A percentile compares a stretch with the other conserved stretches of the same genome.
Conservation (phyloP, 2,888 invertebrate species). For the Polymixis lichenea region DNA sequence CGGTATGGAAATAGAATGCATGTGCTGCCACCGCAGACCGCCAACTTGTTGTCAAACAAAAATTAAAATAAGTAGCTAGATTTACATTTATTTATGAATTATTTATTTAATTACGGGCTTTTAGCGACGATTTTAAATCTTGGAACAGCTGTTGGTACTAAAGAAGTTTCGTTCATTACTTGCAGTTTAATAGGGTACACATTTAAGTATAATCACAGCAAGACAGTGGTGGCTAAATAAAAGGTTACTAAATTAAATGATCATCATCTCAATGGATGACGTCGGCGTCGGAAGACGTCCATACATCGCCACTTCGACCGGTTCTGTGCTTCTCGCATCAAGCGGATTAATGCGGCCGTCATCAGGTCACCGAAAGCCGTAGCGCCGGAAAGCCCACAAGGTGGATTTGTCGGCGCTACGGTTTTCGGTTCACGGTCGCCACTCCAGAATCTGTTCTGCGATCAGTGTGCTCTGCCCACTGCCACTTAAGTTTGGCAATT, state of each 20-base stretch:
- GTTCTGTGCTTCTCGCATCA: not conserved
- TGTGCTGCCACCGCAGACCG: constrained; percentile 62
- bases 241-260: not conserved
- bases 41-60: constrained; percentile 61
- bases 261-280: not conserved
- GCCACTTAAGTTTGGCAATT: not conserved
- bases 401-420: not conserved
- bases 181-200: too few species aligned
- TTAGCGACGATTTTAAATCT: not conserved
- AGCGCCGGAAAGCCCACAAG: too few species aligned
- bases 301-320: not conserved
- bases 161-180: not conserved
- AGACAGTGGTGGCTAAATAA: too few species aligned
- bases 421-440: not conserved
- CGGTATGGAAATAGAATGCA: constrained; percentile 79
- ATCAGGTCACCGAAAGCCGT: not conserved
- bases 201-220: not conserved
- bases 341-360: not conserved
- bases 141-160: not conserved
- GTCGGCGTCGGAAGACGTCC: too few species aligned
- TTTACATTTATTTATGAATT: constrained; percentile 21
- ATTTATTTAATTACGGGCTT: not conserved
- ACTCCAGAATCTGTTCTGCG: too few species aligned
- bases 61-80: constrained; percentile 31
- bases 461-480: too few species aligned